Conservation (phyloP, 2,113 vertebrate species). For the Callopanchax toddi region DNA sequence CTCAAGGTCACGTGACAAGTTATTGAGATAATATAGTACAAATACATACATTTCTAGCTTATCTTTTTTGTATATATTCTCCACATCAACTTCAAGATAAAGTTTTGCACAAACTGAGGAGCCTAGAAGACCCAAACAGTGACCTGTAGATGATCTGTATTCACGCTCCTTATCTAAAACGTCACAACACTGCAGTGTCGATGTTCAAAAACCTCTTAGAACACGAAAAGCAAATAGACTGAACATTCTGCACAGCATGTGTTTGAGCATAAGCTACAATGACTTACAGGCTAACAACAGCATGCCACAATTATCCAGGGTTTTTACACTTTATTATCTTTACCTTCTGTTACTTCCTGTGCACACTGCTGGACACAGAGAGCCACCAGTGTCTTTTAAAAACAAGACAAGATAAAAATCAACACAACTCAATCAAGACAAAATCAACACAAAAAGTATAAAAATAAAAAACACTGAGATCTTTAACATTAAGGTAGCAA, state of each 20-base stretch:
- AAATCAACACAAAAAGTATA: not conserved
- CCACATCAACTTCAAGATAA: not conserved
- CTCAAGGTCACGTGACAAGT: no score
- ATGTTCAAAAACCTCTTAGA: not conserved
- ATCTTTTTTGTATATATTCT: not conserved
- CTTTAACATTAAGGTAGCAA: no score
- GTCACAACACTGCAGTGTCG: no score
- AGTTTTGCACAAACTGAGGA: not conserved
- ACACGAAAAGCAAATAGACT: constrained; percentile 13
- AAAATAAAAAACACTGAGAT: no score
- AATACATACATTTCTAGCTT: no score
- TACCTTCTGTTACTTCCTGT: constrained; percentile 27
- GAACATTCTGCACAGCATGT: constrained; percentile 42
- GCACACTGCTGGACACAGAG: not conserved
- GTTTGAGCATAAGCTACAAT: constrained; percentile 27
- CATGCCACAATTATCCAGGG: not conserved
- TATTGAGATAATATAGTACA: no score
- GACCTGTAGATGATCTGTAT: not conserved
- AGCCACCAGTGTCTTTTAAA: no score
- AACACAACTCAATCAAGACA: no score
- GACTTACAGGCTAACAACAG: constrained; percentile 35
- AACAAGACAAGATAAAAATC: no score
- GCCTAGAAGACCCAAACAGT: not conserved
- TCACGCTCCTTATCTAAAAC: not conserved
- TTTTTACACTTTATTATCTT: constrained; percentile 30